phyloP scores from a whole-genome alignment of 1,140 invertebrate genomes.

The Bicyclus anynana region DNA sequence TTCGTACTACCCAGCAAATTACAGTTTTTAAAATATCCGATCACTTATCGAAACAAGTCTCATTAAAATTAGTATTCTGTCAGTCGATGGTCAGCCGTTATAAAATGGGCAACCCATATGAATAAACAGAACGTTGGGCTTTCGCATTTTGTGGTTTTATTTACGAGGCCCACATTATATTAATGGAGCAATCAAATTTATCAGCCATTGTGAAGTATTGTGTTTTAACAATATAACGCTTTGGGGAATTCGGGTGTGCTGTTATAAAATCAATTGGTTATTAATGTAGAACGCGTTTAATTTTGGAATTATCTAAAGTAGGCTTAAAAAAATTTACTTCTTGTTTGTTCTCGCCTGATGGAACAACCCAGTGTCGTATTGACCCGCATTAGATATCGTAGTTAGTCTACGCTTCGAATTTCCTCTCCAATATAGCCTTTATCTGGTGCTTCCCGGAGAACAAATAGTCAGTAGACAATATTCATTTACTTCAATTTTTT shows the following conservation, averaged over 20 bases:
- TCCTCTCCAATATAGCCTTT: too few species aligned
- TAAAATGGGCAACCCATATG: neutral
- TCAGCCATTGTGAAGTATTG: slow-evolving; percentile 7
- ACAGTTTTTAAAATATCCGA: neutral
- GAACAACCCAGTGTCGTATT: too few species aligned
- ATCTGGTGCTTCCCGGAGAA: too few species aligned
- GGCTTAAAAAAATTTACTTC: too few species aligned
- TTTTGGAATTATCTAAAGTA: neutral
- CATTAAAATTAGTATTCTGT: neutral
- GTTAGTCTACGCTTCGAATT: too few species aligned
- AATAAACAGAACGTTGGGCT: neutral
- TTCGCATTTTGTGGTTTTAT: slow-evolving; percentile 9
- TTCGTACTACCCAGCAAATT: too few species aligned
- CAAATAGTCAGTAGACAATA: too few species aligned
- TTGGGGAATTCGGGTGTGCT: slow-evolving; percentile 1
- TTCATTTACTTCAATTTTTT: too few species aligned
- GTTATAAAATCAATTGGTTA: slow-evolving; percentile 1
- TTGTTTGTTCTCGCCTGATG: too few species aligned
- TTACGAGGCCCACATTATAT: slow-evolving; percentile 11
- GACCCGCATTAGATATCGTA: too few species aligned
- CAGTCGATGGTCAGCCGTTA: neutral
- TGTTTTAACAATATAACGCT: slow-evolving; percentile 7
- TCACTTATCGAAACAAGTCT: neutral
- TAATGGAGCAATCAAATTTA: slow-evolving; percentile 10
- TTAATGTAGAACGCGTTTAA: neutral